Conservation (phyloP, 1,140 invertebrate species). For the Araneus ventricosus region DNA sequence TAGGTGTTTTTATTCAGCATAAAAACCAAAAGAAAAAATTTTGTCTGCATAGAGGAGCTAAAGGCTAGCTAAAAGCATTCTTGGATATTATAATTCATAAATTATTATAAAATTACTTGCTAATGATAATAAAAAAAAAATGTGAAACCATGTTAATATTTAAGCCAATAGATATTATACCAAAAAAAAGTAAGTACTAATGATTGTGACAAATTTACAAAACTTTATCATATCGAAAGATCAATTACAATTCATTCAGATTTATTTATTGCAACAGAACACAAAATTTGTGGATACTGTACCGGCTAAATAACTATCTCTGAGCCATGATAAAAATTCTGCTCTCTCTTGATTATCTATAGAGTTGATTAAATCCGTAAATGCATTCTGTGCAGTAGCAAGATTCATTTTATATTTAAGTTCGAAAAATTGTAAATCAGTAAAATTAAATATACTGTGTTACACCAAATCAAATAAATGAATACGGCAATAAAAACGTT, state of each 20-base stretch:
- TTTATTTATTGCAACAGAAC: neutral
- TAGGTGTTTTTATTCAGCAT: no score
- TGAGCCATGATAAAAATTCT: slow-evolving; percentile 54
- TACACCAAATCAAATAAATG: no score
- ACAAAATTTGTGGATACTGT: neutral
- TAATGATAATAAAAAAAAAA: neutral
- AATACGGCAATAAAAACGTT: no score
- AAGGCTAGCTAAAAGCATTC: no score
- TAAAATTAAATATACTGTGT: neutral
- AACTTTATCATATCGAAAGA: neutral
- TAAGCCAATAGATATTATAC: neutral
- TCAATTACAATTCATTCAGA: neutral
- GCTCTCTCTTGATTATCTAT: neutral
- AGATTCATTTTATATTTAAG: slow-evolving; percentile 38
- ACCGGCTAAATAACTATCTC: slow-evolving; percentile 41
- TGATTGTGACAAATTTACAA: neutral
- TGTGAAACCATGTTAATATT: neutral
- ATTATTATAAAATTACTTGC: no score
- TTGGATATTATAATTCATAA: no score
- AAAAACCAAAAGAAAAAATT: no score
- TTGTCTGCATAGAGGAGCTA: no score
- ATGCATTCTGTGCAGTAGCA: slow-evolving; percentile 25
- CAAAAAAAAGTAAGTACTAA: neutral
- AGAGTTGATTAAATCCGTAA: slow-evolving; percentile 43
- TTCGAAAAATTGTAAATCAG: neutral